A percentile compares a stretch with the other conserved stretches of the same genome.
phyloP scores from a whole-genome alignment of 1,140 invertebrate species.

The Aplysia californica region DNA sequence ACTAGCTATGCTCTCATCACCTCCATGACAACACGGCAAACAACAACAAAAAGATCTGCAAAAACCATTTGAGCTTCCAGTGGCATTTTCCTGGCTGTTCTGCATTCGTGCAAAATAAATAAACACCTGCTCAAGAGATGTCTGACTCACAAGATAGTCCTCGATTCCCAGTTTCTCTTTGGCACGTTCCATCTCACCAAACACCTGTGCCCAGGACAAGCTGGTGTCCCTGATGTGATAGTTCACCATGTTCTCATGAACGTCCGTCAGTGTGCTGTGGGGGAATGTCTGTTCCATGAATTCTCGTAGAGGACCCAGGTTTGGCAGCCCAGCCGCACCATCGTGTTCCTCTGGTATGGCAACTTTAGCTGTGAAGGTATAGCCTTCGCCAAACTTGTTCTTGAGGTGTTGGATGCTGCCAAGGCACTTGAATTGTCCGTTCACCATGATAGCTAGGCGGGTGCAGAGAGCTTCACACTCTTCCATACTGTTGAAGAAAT shows the following conservation, averaged over 20 bases:
- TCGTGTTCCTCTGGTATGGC: constrained; percentile 29
- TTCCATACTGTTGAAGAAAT: constrained; percentile 66
- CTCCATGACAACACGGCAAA: no score
- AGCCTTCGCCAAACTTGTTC: constrained; percentile 66
- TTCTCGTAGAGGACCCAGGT: constrained; percentile 44
- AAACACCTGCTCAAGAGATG: constrained; percentile 81
- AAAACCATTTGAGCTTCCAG: no score
- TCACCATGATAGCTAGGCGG: constrained; percentile 70
- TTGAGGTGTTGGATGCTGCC: constrained; percentile 70
- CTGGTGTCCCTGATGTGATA: constrained; percentile 63
- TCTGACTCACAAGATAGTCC: constrained; percentile 82
- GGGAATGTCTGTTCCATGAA: constrained; percentile 58
- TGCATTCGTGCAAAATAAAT: constrained; percentile 69
- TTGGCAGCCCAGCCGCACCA: constrained; percentile 30
- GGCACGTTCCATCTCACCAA: constrained; percentile 72
- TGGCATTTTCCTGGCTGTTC: no score
- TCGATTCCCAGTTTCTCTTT: constrained; percentile 73
- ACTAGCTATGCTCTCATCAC: no score
- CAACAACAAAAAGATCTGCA: no score
- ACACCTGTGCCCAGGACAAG: constrained; percentile 75
- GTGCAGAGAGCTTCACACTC: constrained; percentile 71
- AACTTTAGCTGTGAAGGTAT: constrained; percentile 66
- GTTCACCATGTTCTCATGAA: constrained; percentile 77
- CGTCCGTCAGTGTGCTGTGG: constrained; percentile 72
- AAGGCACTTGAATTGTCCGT: constrained; percentile 68